phyloP scores from a whole-genome alignment of 2,113 vertebrate genomes.

The Nothocercus julius region DNA sequence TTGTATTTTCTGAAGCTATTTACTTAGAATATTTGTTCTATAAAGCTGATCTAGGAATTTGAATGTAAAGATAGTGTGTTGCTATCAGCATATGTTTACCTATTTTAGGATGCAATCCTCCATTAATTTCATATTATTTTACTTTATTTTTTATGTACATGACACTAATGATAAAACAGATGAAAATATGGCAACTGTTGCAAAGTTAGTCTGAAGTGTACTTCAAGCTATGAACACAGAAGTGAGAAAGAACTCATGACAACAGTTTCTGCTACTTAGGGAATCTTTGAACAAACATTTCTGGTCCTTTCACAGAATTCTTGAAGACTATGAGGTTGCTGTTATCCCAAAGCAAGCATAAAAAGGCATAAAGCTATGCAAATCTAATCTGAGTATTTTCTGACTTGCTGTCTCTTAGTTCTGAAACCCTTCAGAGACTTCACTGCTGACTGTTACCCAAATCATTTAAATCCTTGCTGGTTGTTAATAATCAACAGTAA shows the following conservation, averaged over 20 bases:
- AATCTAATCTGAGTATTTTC: neutral
- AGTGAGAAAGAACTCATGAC: neutral
- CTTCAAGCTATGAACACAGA: neutral
- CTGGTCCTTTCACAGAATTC: conserved; percentile 1
- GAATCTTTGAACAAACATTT: conserved; percentile 18
- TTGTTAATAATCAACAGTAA: neutral
- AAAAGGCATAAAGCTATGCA: neutral
- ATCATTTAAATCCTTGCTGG: neutral
- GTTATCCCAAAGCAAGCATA: neutral
- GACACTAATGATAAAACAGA: conserved; percentile 14
- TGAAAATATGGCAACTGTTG: neutral
- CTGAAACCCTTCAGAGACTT: neutral
- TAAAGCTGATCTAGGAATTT: neutral
- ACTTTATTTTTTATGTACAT: conserved; percentile 12
- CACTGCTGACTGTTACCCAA: neutral
- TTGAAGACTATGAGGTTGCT: neutral
- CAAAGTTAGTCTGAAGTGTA: conserved; percentile 24
- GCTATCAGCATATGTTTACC: neutral
- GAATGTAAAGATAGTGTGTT: neutral
- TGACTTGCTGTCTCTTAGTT: neutral
- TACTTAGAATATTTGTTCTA: neutral
- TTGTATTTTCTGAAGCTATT: neutral
- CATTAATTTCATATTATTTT: neutral
- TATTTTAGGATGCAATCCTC: conserved; percentile 5
- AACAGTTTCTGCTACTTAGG: neutral